These are phyloP conservation scores for Aromia moschata DNA, from an alignment of 2,888 invertebrate species.

Conservation along the genomic window DNA sequence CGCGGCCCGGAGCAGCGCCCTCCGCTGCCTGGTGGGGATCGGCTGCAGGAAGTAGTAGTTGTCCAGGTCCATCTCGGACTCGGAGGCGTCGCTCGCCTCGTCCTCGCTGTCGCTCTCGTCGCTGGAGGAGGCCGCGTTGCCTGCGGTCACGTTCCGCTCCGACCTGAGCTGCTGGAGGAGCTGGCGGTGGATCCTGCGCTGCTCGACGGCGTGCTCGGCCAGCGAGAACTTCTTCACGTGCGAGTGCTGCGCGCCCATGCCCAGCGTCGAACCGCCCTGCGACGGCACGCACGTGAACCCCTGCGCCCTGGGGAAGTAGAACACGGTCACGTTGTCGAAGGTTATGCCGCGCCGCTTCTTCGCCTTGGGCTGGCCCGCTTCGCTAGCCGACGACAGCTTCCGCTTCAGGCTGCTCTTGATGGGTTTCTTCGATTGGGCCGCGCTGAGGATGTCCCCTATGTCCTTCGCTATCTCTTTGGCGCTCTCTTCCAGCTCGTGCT, in stretches of 20 bases:
- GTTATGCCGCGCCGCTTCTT: conserved; percentile 84
- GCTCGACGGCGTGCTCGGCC: conserved; percentile 88
- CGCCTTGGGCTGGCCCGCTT: conserved; percentile 64
- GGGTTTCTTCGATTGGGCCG: conserved; percentile 47
- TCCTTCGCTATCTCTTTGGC: conserved; percentile 40
- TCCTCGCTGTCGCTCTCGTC: conserved; percentile 88
- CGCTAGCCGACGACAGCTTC: conserved; percentile 64
- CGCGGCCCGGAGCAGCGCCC: conserved; percentile 88
- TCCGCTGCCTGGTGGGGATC: conserved; percentile 88
- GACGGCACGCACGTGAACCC: conserved; percentile 93
- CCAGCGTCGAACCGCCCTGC: conserved; percentile 89
- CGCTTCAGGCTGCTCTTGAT: conserved; percentile 77
- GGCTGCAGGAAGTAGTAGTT: conserved; percentile 92
- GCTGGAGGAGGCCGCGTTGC: conserved; percentile 73
- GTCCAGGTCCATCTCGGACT: conserved; percentile 87
- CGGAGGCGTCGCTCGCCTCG: conserved; percentile 81
- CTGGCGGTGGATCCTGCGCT: conserved; percentile 85
- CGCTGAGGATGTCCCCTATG: conserved; percentile 48
- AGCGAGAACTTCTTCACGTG: conserved; percentile 83
- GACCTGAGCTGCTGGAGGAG: conserved; percentile 76
- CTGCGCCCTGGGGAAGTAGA: conserved; percentile 92
- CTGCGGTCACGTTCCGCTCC: conserved; percentile 68
- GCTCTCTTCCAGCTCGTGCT: conserved; percentile 28
- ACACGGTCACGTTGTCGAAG: conserved; percentile 93
- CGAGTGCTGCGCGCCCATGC: conserved; percentile 83